phyloP scores from a whole-genome alignment of 2,113 vertebrate genomes.

The Microcebus lehilahytsara region DNA sequence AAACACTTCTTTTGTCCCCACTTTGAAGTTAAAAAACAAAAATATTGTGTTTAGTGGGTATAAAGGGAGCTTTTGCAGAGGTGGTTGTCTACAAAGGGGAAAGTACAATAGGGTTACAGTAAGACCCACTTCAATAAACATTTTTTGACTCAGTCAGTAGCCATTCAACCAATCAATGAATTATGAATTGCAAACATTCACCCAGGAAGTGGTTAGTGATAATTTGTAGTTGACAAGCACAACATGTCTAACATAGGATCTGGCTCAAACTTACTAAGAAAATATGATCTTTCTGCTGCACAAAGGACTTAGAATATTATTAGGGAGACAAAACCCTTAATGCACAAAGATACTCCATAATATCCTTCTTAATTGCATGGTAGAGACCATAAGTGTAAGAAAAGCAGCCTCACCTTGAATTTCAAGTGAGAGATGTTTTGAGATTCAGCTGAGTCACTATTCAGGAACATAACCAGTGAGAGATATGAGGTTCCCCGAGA shows the following conservation, averaged over 20 bases:
- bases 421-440: background rate
- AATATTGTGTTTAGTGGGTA: background rate
- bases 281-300: background rate
- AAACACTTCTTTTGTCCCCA: background rate
- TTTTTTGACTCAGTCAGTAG: background rate
- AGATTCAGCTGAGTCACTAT: background rate
- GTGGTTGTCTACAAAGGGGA: background rate
- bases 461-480: background rate
- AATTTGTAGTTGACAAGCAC: background rate
- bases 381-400: background rate
- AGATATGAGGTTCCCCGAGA: background rate
- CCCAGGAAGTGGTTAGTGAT: background rate
- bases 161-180: background rate
- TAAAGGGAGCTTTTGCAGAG: background rate
- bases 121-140: background rate
- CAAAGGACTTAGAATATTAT: background rate
- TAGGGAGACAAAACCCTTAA: background rate
- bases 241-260: background rate
- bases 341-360: background rate
- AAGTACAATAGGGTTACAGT: background rate
- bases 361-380: background rate
- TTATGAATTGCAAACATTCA: background rate
- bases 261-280: background rate
- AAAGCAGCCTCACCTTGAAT: background rate
- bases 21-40: background rate